phyloP scores from a whole-genome alignment of 1,140 invertebrate genomes.

The Drosophila hydei region DNA sequence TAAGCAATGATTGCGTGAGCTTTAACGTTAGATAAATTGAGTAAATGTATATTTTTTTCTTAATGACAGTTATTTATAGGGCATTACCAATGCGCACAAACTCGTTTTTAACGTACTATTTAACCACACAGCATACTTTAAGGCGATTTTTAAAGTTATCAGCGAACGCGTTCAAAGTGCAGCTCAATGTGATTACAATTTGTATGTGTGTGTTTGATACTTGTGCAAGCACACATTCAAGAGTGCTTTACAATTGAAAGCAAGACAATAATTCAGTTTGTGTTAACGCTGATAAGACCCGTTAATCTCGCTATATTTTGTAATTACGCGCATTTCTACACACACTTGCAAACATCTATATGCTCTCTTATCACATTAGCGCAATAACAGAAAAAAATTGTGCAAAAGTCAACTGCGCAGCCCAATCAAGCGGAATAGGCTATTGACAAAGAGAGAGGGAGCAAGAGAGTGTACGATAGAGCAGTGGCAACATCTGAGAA shows the following conservation, averaged over 20 bases:
- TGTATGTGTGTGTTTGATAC: background rate
- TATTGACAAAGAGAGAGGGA: background rate
- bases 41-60: background rate
- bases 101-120: no score
- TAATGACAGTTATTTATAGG: background rate
- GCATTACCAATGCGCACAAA: constrained; percentile 1
- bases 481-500: no score
- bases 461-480: background rate
- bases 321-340: constrained; percentile 38
- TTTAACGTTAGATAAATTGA: background rate
- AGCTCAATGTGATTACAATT: constrained; percentile 31
- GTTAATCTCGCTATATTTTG: constrained; percentile 44
- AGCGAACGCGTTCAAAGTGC: constrained; percentile 35
- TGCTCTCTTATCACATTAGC: constrained; percentile 25
- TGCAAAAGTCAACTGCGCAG: constrained; percentile 43
- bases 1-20: background rate
- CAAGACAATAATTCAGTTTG: constrained; percentile 39
- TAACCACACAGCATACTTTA: constrained; percentile 32
- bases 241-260: constrained; percentile 22
- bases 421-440: constrained; percentile 10
- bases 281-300: constrained; percentile 26
- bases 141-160: constrained; percentile 25
- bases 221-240: background rate
- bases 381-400: constrained; percentile 23
- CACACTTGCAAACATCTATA: background rate